phyloP scores from a whole-genome alignment of 2,797 vertebrate species.

The Falco berigora region DNA sequence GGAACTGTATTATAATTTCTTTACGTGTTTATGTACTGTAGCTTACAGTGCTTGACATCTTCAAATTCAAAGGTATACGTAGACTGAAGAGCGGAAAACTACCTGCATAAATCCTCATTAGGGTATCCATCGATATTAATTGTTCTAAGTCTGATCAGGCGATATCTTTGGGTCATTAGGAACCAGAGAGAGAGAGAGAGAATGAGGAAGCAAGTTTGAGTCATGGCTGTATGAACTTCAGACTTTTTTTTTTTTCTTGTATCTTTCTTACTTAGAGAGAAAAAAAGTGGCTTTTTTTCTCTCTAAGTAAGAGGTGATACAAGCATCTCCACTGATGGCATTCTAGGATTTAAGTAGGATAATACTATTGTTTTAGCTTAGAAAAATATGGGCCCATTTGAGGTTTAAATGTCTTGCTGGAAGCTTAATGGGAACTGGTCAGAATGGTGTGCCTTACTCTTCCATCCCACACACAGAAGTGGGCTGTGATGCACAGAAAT shows the following conservation, averaged over 20 bases:
- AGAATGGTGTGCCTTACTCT: neutral
- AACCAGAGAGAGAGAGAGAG: neutral
- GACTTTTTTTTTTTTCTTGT: neutral
- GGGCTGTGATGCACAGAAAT: neutral
- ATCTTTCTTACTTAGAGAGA: too few relatives aligned
- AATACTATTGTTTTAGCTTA: neutral
- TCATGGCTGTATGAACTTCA: neutral
- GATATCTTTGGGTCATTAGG: neutral
- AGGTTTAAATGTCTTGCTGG: neutral
- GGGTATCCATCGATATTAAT: neutral
- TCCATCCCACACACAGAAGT: neutral
- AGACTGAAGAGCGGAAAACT: neutral
- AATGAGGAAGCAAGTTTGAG: neutral
- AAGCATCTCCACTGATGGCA: neutral
- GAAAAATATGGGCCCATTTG: neutral
- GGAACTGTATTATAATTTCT: neutral
- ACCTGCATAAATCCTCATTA: neutral
- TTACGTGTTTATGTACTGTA: neutral
- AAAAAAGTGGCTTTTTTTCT: neutral
- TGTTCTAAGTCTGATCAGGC: neutral
- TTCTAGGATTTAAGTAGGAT: neutral
- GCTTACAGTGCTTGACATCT: neutral
- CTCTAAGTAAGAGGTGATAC: neutral
- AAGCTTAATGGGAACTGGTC: neutral
- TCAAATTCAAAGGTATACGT: neutral